Conservation (phyloP, 2,888 invertebrate species). For the Tryphoninae sp. region DNA sequence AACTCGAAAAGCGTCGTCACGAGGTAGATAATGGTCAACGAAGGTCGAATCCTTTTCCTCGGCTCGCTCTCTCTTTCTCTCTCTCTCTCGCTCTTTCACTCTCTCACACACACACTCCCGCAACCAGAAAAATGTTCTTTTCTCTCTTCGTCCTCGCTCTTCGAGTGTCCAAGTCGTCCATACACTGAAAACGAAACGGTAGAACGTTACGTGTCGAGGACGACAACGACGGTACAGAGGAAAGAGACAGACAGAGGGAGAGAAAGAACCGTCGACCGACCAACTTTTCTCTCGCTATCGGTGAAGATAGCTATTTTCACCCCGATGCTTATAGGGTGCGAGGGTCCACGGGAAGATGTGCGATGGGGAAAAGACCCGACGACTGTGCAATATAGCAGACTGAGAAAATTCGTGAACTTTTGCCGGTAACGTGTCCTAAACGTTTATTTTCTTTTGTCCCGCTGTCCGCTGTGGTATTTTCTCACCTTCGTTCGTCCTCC, state of each 20-base stretch:
- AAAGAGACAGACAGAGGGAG: background rate
- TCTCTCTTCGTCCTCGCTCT: conserved; percentile 1
- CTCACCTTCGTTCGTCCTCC: background rate
- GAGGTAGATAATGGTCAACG: conserved; percentile 45
- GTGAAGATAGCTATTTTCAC: conserved; percentile 27
- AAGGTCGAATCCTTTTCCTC: conserved; percentile 45
- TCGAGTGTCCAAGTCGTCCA: conserved; percentile 16
- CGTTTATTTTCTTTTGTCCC: conserved; percentile 51
- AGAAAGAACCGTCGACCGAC: conserved; percentile 9
- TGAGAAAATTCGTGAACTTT: conserved; percentile 57
- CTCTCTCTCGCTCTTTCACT: too few relatives aligned
- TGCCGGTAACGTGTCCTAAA: conserved; percentile 41
- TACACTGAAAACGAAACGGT: conserved; percentile 33
- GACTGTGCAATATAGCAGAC: background rate
- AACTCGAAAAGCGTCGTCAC: conserved; percentile 30
- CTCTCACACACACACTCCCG: background rate
- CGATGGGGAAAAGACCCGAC: background rate
- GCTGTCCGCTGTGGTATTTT: conserved; percentile 20
- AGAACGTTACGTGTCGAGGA: conserved; percentile 31
- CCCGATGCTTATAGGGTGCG: conserved; percentile 34
- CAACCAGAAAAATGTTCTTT: conserved; percentile 12
- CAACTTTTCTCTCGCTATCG: conserved; percentile 57
- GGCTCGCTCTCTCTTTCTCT: background rate
- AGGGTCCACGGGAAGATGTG: background rate
- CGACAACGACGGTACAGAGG: conserved; percentile 21